Evolutionary conservation across 2,113 vertebrate genomes (phyloP), one percentile per base, ranked within the genome.

Genomic region (Patagioenas fasciata): DNA sequence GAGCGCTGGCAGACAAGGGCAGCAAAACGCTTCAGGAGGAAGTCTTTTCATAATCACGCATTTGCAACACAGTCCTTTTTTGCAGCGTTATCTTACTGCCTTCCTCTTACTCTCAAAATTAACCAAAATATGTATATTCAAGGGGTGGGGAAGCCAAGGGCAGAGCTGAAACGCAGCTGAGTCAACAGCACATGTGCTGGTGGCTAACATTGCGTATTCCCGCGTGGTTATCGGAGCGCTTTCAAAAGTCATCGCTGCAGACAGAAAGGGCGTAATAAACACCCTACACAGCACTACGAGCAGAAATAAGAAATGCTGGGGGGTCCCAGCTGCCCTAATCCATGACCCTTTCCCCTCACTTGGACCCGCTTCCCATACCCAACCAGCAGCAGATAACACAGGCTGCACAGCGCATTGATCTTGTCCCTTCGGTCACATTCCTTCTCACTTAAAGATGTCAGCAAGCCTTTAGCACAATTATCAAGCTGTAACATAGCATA

Each of bases 11-110:
- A 88, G 62, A 72, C 16, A 44, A 79, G 73, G 61, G 80, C 94
- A 91, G 86, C 61, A 85, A 42, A 95, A 60, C 1, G 2, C 91
- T 51, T 19, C 29, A 38, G 90, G 88, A 93, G 95, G 95, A 95
- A 95, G 85, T 66, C 36, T 95, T 94, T 97, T 93, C 95, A 81
- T 84, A 93, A 93, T 75, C 96, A 15, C 85, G 11, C 61, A 3
- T 95, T 95, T 96, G 96, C 95, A 87, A 96, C 92, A 91, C 65
- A 54, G 61, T 56, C 51, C 26, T 53, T 88, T 87, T 4, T 85
- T 18, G 20, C 87, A 88, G 82, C 60, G 11, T 88, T 96, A 94
- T 96, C 88, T 95, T 72, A 84, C 77, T 90, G 84, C 93, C 93
- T 97, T 97, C 93, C 93, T 94, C 93, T 95, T 74, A 21, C 40